Evolutionary conservation across 2,797 vertebrate species (phyloP), one percentile per base, ranked within the genome.

Genomic region (Halcyon leucocephala): DNA sequence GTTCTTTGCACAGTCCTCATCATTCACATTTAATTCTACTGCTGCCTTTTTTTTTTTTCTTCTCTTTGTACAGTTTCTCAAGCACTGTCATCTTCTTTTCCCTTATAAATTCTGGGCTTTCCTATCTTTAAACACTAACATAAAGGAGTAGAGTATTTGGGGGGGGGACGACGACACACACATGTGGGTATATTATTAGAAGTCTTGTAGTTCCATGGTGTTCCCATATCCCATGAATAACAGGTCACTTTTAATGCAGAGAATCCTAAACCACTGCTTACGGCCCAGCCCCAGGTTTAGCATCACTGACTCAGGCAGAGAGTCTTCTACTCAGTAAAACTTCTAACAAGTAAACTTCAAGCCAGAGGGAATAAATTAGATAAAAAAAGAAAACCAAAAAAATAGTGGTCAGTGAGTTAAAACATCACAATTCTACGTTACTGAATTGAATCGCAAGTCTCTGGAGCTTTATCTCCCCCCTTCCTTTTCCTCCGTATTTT

Each of bases 381-480:
- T 58, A 25, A 42, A 83, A 86, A 58, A 48, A 51, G 14, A 71
- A 71, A 88, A 83, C 44, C 44, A 88, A 85, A 41, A 24, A 52
- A 87, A 49, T 28, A 82, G 25, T 22, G 71, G 37, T 41, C 41
- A 72, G 64, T 6, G 39, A 95, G 82, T 93, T 94, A 88, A 97
- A 91, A 77, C 44, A 73, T 51, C 82, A 33, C 86, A 91, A 90
- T 60, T 82, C 72, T 64, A 35, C 28, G 6, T 85, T 93, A 89
- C 14, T 64, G 92, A 96, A 96, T 79, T 65, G 71, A 97, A 96
- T 86, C 67, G 82, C 25, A 86, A 70, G 26, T 71, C 74, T 93
- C 87, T 70, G 44, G 58, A 89, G 80, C 29, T 80, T 85, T 69
- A 82, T 49, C 20, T 29, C 22, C 31, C 31, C 46, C 35, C 46